Conservation (phyloP, 35 echinoderm and acorn worm species). For the Acanthaster planci region DNA sequence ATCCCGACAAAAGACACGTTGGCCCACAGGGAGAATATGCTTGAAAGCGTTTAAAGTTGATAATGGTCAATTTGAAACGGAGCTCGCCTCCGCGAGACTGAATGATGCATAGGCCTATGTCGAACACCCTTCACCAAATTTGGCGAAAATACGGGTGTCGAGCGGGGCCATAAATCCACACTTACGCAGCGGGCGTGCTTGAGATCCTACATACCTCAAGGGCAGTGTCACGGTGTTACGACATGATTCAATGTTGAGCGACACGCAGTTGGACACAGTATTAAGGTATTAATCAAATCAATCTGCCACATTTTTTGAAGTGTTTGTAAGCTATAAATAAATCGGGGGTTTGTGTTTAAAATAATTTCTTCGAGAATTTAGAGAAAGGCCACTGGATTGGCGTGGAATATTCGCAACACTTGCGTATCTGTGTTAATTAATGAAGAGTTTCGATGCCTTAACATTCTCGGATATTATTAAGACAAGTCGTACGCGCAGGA, state of each 20-base stretch:
- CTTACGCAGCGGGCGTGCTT: background rate
- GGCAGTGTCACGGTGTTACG: background rate
- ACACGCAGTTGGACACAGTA: background rate
- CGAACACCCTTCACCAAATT: slow-evolving; percentile 20
- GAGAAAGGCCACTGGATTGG: background rate
- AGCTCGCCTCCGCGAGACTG: too few relatives aligned
- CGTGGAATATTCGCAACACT: too few relatives aligned
- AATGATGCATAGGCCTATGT: too few relatives aligned
- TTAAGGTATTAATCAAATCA: slow-evolving; percentile 9
- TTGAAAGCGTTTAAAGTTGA: too few relatives aligned
- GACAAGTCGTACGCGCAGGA: too few relatives aligned
- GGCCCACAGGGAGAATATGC: too few relatives aligned
- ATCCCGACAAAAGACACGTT: too few relatives aligned
- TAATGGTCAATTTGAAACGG: too few relatives aligned
- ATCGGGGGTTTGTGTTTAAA: slow-evolving; percentile 1
- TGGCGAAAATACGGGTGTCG: background rate
- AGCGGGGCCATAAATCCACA: background rate
- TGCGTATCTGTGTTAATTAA: too few relatives aligned
- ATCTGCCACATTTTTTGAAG: background rate
- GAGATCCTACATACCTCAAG: background rate
- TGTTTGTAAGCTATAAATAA: slow-evolving; percentile 14
- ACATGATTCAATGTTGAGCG: background rate
- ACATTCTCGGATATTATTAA: too few relatives aligned
- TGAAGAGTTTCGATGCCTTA: too few relatives aligned
- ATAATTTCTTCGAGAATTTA: slow-evolving; percentile 1